A percentile compares a stretch with the other conserved stretches of the same genome.
Evolutionary conservation across 1,140 invertebrate genomes (phyloP).

Genomic region (Brachionus manjavacas): DNA sequence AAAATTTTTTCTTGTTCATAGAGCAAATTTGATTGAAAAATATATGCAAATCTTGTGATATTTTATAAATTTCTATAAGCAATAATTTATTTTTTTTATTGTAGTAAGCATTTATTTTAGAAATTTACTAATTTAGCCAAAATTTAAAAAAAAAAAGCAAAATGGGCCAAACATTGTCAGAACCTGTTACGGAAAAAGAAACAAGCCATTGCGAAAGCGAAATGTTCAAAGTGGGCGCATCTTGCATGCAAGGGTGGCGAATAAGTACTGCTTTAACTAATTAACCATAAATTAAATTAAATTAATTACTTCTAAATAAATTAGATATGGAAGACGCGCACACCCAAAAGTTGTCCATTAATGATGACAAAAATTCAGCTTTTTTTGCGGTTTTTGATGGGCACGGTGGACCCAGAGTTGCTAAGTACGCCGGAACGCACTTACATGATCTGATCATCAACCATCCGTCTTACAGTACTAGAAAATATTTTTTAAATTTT

Average conservation of each 20-base stretch:
- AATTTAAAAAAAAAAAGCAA: background rate
- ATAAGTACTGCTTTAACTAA: slow-evolving; percentile 62
- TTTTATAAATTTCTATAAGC: background rate
- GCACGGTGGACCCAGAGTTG: slow-evolving; percentile 66
- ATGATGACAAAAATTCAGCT: slow-evolving; percentile 73
- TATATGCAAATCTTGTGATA: background rate
- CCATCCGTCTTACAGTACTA: background rate
- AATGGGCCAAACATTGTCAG: slow-evolving; percentile 90
- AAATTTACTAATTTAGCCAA: background rate
- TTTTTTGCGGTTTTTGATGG: slow-evolving; percentile 97
- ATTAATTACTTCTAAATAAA: background rate
- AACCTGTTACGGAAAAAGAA: slow-evolving; percentile 85
- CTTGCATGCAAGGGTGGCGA: slow-evolving; percentile 97
- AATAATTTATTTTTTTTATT: background rate
- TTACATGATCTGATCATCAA: background rate
- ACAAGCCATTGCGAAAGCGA: slow-evolving; percentile 56
- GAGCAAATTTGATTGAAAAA: slow-evolving; percentile 3
- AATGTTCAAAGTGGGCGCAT: slow-evolving; percentile 71
- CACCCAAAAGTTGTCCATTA: slow-evolving; percentile 82
- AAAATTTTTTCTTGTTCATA: background rate
- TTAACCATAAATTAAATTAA: no score
- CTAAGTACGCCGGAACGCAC: slow-evolving; percentile 18
- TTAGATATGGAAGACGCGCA: slow-evolving; percentile 92
- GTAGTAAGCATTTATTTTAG: background rate
- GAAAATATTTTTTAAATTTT: background rate